Evolutionary conservation across 2,888 invertebrate species (phyloP).

Genomic region (Halocaridina rubra): DNA sequence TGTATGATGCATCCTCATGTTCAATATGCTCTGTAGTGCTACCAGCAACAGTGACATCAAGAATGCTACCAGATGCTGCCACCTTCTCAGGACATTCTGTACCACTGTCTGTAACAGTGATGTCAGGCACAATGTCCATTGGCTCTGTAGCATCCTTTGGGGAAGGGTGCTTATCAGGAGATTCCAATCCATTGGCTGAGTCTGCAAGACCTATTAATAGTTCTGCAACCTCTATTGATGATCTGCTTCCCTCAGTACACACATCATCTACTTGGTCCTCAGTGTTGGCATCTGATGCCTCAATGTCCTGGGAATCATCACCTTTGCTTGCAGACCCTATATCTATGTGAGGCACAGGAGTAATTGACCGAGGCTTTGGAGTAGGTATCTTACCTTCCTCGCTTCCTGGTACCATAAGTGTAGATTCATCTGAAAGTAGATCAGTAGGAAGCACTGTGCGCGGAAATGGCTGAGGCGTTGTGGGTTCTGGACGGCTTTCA

Average conservation of each 20-base stretch:
- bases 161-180: neutral
- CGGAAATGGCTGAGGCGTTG: neutral
- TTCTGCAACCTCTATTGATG: neutral
- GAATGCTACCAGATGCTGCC: neutral
- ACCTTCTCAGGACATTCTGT: neutral
- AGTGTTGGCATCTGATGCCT: neutral
- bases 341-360: neutral
- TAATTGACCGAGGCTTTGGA: neutral
- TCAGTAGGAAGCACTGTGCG: neutral
- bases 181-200: neutral
- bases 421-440: neutral
- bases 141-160: neutral
- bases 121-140: neutral
- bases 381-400: neutral
- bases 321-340: neutral
- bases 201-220: neutral
- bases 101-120: neutral
- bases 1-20: neutral
- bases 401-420: neutral
- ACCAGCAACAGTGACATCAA: neutral
- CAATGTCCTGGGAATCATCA: neutral
- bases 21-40: neutral
- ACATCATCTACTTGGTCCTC: neutral
- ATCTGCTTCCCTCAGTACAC: neutral
- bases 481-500: slow-evolving; percentile 21